Conservation (phyloP, 2,888 invertebrate species). For the Craniophora ligustri region DNA sequence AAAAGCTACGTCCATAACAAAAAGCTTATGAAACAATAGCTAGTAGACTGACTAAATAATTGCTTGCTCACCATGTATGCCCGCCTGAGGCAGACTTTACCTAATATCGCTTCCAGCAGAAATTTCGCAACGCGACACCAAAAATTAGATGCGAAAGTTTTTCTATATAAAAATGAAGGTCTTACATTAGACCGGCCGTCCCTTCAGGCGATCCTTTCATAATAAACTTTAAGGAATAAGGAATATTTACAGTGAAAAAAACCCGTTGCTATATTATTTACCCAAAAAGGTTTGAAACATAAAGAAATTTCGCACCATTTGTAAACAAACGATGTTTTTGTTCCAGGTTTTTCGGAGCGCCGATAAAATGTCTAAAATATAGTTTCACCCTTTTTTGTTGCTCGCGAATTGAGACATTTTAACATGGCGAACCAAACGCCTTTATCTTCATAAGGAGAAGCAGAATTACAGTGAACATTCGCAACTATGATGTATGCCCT, state of each 20-base stretch:
- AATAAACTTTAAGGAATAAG: constrained; percentile 58
- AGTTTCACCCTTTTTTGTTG: constrained; percentile 41
- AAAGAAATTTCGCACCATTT: constrained; percentile 73
- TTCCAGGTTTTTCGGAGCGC: constrained; percentile 42
- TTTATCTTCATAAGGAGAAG: too few species aligned
- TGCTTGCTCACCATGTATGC: too few species aligned
- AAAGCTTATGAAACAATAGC: too few species aligned
- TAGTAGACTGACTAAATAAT: too few species aligned
- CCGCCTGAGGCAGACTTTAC: too few species aligned
- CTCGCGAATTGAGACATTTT: constrained; percentile 13
- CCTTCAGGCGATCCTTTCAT: constrained; percentile 43
- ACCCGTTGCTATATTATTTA: constrained; percentile 56
- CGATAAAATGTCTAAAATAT: constrained; percentile 58
- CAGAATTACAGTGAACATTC: too few species aligned
- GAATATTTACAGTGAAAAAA: constrained; percentile 56
- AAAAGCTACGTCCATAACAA: too few species aligned
- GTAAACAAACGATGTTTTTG: constrained; percentile 63
- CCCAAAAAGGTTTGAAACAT: constrained; percentile 65
- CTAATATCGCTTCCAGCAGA: constrained; percentile 12
- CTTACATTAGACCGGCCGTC: constrained; percentile 20
- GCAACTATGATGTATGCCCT: too few species aligned
- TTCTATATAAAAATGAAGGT: constrained; percentile 31
- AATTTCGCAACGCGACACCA: constrained; percentile 21
- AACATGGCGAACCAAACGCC: too few species aligned
- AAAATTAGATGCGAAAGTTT: constrained; percentile 45